phyloP scores from a whole-genome alignment of 1,140 invertebrate species.

The Drosophila murphyi region DNA sequence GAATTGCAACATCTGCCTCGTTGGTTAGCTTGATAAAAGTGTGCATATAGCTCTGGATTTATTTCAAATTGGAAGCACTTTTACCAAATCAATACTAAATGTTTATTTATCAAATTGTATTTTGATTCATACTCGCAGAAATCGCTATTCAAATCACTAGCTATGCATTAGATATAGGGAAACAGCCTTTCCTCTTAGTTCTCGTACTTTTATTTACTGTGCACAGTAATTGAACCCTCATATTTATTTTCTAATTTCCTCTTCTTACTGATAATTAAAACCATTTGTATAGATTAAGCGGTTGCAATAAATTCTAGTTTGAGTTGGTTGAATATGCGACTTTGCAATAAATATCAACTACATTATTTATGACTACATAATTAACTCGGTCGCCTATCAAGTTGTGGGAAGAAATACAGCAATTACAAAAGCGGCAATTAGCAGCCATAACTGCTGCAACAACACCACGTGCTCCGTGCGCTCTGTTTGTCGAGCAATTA shows the following conservation, averaged over 20 bases:
- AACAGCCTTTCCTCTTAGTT: no score
- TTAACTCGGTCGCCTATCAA: constrained; percentile 4
- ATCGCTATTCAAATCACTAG: no score
- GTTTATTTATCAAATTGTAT: background rate
- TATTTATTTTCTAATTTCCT: background rate
- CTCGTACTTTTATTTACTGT: no score
- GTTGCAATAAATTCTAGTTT: background rate
- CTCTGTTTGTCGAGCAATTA: constrained; percentile 14
- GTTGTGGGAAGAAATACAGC: background rate
- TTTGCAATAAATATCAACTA: background rate
- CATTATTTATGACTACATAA: constrained; percentile 19
- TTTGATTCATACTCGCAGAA: no score
- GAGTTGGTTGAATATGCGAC: background rate
- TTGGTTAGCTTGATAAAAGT: background rate
- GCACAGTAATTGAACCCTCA: background rate
- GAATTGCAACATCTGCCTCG: constrained; percentile 16
- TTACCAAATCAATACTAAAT: background rate
- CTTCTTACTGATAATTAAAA: background rate
- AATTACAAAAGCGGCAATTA: constrained; percentile 7
- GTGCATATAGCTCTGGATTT: no score
- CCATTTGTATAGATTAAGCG: background rate
- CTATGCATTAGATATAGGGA: no score
- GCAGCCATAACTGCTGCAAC: constrained; percentile 6
- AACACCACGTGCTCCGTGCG: constrained; percentile 6
- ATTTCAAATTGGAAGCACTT: background rate